A percentile compares a stretch with the other conserved stretches of the same genome.
Evolutionary conservation across 1,140 invertebrate genomes (phyloP).

Genomic region (Brachionus rubens): DNA sequence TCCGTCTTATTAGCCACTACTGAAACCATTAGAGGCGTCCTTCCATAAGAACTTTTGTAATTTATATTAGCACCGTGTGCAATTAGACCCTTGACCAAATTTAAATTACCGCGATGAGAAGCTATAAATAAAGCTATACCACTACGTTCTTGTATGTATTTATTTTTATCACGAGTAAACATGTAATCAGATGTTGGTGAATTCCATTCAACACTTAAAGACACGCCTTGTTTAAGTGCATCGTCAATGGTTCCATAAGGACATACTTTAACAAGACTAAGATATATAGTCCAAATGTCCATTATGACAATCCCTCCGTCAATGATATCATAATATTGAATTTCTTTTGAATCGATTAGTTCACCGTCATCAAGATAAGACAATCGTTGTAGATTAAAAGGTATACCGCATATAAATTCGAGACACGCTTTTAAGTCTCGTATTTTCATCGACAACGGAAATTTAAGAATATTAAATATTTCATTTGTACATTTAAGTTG

Average conservation of each 20-base stretch:
- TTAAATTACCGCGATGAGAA: slow-evolving; percentile 24
- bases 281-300: slow-evolving; percentile 40
- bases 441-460: slow-evolving; percentile 37
- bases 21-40: slow-evolving; percentile 30
- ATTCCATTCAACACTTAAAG: slow-evolving; percentile 16
- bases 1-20: slow-evolving; percentile 40
- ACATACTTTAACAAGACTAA: not conserved
- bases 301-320: slow-evolving; percentile 21
- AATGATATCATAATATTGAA: slow-evolving; percentile 42
- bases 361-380: slow-evolving; percentile 42
- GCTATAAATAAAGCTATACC: slow-evolving; percentile 40
- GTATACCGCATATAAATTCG: slow-evolving; percentile 43
- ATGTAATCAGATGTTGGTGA: slow-evolving; percentile 46
- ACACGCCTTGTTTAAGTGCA: slow-evolving; percentile 19
- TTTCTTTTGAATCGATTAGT: slow-evolving; percentile 21
- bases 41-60: slow-evolving; percentile 32
- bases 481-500: slow-evolving; percentile 39
- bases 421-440: slow-evolving; percentile 32
- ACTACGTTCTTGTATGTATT: slow-evolving; percentile 42
- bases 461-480: slow-evolving; percentile 42
- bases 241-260: slow-evolving; percentile 18
- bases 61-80: slow-evolving; percentile 30
- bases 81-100: slow-evolving; percentile 8
- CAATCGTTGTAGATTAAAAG: slow-evolving; percentile 31
- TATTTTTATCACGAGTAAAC: slow-evolving; percentile 10